These are phyloP conservation scores for Gymnarchus niloticus DNA, from an alignment of 2,113 vertebrate genomes.

Conservation along the genomic window DNA sequence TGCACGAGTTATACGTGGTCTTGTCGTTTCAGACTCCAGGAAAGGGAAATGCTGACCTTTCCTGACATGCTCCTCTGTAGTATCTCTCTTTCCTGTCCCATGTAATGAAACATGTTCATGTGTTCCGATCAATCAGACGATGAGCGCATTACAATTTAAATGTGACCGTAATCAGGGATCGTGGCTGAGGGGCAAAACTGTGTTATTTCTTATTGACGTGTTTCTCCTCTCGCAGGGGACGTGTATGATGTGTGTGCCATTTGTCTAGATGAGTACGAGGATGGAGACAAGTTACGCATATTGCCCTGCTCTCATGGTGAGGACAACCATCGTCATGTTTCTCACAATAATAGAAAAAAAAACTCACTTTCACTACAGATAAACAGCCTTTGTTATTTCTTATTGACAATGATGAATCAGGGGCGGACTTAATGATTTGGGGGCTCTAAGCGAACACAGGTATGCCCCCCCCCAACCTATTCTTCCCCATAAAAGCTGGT, in stretches of 20 bases:
- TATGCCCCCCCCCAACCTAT: too few relatives aligned
- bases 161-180: too few relatives aligned
- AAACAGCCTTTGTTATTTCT: background rate
- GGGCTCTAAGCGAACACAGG: too few relatives aligned
- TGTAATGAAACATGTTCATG: background rate
- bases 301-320: slow-evolving; percentile 76
- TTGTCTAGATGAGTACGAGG: slow-evolving; percentile 78
- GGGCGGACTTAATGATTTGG: too few relatives aligned
- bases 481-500: too few relatives aligned
- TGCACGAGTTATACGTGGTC: background rate
- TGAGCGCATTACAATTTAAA: too few relatives aligned
- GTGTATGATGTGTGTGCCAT: slow-evolving; percentile 77
- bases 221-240: slow-evolving; percentile 55
- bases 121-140: background rate
- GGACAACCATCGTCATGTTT: slow-evolving; percentile 18
- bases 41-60: background rate
- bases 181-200: too few relatives aligned
- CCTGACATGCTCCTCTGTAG: background rate
- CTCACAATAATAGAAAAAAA: background rate
- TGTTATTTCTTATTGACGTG: background rate
- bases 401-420: too few relatives aligned
- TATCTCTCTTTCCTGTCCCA: background rate
- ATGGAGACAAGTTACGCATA: slow-evolving; percentile 76
- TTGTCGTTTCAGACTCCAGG: background rate
- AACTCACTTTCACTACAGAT: background rate